These are phyloP conservation scores for Spongilla lacustris DNA, from an alignment of 37 sponge, comb jelly and placozoan species.

Conservation along the genomic window DNA sequence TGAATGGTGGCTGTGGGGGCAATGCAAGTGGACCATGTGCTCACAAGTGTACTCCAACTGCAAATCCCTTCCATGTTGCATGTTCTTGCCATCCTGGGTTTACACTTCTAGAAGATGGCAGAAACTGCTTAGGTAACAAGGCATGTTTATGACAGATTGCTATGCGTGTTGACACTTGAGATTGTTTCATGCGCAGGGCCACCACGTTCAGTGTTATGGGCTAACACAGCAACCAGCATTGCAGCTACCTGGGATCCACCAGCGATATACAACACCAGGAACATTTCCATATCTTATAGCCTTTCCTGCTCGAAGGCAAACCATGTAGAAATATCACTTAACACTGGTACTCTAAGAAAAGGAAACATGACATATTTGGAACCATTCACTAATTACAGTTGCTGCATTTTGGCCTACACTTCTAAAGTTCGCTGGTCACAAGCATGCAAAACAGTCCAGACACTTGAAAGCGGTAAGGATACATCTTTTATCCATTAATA, in stretches of 20 bases:
- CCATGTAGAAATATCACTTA: not conserved
- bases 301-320: not conserved
- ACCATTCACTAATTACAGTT: conserved; percentile 1
- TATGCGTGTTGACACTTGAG: not conserved
- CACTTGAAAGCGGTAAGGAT: not conserved
- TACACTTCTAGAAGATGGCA: not conserved
- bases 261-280: not conserved
- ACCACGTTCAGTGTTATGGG: not conserved
- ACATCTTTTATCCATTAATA: not conserved
- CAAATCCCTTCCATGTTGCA: not conserved
- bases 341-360: not conserved
- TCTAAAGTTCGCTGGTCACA: not conserved
- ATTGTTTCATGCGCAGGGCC: not conserved
- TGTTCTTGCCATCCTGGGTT: not conserved
- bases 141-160: not conserved
- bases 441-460: not conserved
- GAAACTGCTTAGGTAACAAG: not conserved
- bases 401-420: not conserved
- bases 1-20: not conserved
- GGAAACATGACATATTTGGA: not conserved
- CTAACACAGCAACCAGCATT: not conserved
- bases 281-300: not conserved
- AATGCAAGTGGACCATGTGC: not conserved
- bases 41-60: not conserved
- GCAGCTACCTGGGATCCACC: not conserved